A percentile compares a stretch with the other conserved stretches of the same genome.
Evolutionary conservation across 2,888 invertebrate genomes (phyloP).

Genomic region (Drosophila algonquin): DNA sequence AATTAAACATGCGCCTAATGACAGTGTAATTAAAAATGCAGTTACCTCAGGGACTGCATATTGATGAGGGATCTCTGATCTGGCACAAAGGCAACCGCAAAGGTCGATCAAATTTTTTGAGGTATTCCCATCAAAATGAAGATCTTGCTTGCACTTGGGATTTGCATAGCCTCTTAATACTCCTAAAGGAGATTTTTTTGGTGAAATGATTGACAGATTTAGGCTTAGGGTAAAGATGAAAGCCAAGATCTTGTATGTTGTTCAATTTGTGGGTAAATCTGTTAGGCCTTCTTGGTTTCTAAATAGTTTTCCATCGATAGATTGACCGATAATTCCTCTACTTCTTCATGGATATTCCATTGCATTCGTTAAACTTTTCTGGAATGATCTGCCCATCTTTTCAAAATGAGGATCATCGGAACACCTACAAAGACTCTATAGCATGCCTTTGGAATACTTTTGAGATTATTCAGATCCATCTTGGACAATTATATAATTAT

Average conservation of each 20-base stretch:
- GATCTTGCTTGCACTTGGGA: background rate
- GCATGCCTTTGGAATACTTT: background rate
- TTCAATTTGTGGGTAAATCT: too few relatives aligned
- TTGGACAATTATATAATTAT: background rate
- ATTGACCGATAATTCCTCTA: too few relatives aligned
- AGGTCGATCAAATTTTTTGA: constrained; percentile 5
- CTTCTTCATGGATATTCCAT: too few relatives aligned
- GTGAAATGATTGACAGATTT: too few relatives aligned
- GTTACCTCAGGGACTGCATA: constrained; percentile 5
- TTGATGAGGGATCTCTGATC: constrained; percentile 4
- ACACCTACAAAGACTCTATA: background rate
- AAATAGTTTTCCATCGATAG: too few relatives aligned
- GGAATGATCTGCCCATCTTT: background rate
- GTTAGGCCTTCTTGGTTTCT: too few relatives aligned
- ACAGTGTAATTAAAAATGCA: constrained; percentile 26
- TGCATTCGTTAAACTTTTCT: too few relatives aligned
- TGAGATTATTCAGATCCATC: background rate
- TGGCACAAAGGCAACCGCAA: constrained; percentile 9
- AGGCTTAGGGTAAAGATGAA: too few relatives aligned
- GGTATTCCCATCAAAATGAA: background rate
- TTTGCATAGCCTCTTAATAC: constrained; percentile 8
- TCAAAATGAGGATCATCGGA: too few relatives aligned
- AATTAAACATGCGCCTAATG: constrained; percentile 20
- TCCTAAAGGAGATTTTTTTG: too few relatives aligned
- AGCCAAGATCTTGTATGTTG: too few relatives aligned